These are phyloP conservation scores for Aporrectodea caliginosa DNA, from an alignment of 1,140 invertebrate genomes.

Conservation along the genomic window DNA sequence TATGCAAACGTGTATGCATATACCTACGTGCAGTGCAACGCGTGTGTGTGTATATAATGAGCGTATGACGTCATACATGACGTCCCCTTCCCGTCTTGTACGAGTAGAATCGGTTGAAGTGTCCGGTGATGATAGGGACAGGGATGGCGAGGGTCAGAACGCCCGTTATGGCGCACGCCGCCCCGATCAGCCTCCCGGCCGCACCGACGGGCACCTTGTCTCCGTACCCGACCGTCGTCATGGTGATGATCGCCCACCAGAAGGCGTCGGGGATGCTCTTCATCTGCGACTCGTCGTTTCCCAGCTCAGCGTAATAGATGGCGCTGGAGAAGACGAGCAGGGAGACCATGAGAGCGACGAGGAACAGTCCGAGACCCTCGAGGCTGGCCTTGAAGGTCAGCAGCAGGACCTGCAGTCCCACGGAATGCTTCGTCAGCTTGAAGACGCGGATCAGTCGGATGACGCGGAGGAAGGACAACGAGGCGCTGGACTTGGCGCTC, in stretches of 20 bases:
- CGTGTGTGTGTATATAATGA: constrained; percentile 95
- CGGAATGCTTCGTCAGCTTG: no score
- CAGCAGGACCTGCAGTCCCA: no score
- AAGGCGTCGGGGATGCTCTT: constrained; percentile 87
- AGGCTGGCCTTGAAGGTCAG: no score
- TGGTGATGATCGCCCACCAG: constrained; percentile 98
- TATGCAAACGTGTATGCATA: constrained; percentile 65
- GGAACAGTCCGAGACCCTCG: no score
- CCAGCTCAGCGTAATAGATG: constrained; percentile 54
- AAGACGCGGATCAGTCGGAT: constrained; percentile 53
- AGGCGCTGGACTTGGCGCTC: constrained; percentile 48
- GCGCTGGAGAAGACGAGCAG: constrained; percentile 53
- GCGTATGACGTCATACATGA: constrained; percentile 93
- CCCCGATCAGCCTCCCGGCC: constrained; percentile 89
- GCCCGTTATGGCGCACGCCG: no score
- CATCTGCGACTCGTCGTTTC: constrained; percentile 48
- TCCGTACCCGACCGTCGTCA: constrained; percentile 98
- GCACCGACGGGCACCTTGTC: constrained; percentile 51
- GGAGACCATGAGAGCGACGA: constrained; percentile 52
- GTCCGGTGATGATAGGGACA: no score
- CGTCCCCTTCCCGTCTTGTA: constrained; percentile 70
- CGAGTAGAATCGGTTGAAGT: no score
- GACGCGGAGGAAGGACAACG: no score
- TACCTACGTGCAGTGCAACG: constrained; percentile 98
- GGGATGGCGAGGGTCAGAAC: no score